Evolutionary conservation across 2,888 invertebrate species (phyloP).

Genomic region (Pristionchus japonicus): DNA sequence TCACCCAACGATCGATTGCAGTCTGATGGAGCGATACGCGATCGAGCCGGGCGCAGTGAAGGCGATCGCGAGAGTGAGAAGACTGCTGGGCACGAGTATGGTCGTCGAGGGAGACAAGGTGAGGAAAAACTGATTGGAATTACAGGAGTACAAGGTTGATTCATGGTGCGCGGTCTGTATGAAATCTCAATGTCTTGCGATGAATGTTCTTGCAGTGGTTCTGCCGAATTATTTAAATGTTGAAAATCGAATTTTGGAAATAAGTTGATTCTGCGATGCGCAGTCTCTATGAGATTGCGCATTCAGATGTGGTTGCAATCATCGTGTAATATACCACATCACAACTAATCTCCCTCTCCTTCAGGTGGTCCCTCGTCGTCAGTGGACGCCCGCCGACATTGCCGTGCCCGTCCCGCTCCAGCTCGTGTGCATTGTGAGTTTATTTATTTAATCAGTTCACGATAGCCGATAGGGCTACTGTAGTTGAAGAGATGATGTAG

Average conservation of each 20-base stretch:
- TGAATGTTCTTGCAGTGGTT: too few species aligned
- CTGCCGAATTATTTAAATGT: too few species aligned
- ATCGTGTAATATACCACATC: neutral
- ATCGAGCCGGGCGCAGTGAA: slow-evolving; percentile 52
- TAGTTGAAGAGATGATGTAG: neutral
- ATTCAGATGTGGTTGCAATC: neutral
- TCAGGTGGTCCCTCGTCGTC: slow-evolving; percentile 43
- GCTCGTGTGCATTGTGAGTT: slow-evolving; percentile 44
- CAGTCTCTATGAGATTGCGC: neutral
- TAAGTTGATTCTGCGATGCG: neutral
- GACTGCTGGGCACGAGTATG: slow-evolving; percentile 52
- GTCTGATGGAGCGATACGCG: slow-evolving; percentile 57
- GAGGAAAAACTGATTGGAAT: slow-evolving; percentile 3
- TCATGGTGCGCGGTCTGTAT: too few species aligned
- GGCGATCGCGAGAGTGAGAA: slow-evolving; percentile 53
- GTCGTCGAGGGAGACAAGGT: slow-evolving; percentile 26
- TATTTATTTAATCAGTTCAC: neutral
- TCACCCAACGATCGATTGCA: neutral
- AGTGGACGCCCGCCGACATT: slow-evolving; percentile 28
- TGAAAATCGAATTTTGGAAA: neutral
- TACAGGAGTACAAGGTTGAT: slow-evolving; percentile 49
- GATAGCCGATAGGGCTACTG: neutral
- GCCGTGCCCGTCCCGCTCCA: slow-evolving; percentile 45
- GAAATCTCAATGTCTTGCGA: too few species aligned
- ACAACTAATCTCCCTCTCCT: neutral